Conservation (phyloP, 1,140 invertebrate species). For the Aphaenogaster rudis region DNA sequence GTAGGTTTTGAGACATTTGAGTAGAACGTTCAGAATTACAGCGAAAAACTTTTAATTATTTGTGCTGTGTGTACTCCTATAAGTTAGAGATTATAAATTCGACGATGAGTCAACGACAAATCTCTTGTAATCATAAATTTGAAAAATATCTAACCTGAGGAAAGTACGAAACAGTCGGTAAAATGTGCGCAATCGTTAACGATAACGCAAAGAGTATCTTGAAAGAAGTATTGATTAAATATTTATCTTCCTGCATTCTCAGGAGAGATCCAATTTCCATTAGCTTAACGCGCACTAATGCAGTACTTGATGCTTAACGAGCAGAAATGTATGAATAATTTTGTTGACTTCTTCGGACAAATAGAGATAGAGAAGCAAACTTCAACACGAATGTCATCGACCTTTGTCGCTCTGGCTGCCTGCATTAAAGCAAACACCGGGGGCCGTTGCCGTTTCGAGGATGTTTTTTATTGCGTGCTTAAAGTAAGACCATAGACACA, state of each 20-base stretch:
- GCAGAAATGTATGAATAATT: constrained; percentile 21
- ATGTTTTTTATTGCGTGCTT: constrained; percentile 52
- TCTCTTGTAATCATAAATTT: constrained; percentile 21
- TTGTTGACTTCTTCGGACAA: background rate
- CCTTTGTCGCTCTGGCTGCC: constrained; percentile 35
- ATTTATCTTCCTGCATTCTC: background rate
- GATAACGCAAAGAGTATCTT: background rate
- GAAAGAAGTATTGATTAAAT: background rate
- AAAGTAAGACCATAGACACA: constrained; percentile 54
- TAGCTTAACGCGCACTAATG: constrained; percentile 12
- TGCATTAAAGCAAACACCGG: constrained; percentile 52
- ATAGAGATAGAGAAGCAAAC: constrained; percentile 21
- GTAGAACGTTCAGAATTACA: constrained; percentile 25
- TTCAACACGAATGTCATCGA: constrained; percentile 21
- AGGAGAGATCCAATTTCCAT: constrained; percentile 18
- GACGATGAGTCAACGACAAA: background rate
- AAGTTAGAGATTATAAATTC: constrained; percentile 25
- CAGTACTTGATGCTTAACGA: constrained; percentile 11
- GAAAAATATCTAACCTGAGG: background rate
- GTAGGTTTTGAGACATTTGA: constrained; percentile 14
- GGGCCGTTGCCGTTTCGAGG: constrained; percentile 33
- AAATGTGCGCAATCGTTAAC: background rate
- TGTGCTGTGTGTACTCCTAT: too few species aligned
- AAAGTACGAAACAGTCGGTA: background rate
- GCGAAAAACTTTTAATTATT: constrained; percentile 27